Percentiles rank a stretch among this genome's conserved stretches.
Evolutionary conservation across 2,888 invertebrate genomes (phyloP).

Genomic region (Papilio elwesi): DNA sequence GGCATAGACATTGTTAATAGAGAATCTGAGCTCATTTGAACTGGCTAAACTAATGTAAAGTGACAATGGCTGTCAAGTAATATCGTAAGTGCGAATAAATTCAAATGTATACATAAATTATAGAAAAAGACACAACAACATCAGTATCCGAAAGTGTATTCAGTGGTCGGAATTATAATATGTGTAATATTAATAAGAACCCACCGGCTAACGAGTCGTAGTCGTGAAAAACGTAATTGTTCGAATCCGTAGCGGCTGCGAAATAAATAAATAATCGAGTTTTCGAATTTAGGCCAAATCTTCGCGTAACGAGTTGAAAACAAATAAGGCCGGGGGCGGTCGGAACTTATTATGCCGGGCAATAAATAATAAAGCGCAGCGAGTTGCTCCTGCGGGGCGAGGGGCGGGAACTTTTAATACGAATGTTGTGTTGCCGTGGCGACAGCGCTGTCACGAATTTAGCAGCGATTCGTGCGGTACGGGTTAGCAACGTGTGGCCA

Average conservation of each 20-base stretch:
- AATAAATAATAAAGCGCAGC: slow-evolving; percentile 79
- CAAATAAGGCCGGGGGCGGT: slow-evolving; percentile 68
- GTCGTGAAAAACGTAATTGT: slow-evolving; percentile 36
- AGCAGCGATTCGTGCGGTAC: background rate
- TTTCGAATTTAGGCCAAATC: slow-evolving; percentile 77
- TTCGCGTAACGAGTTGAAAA: slow-evolving; percentile 79
- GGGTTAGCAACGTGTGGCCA: background rate
- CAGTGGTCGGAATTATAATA: slow-evolving; percentile 8
- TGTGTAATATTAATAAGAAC: slow-evolving; percentile 32
- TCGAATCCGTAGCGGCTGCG: slow-evolving; percentile 43
- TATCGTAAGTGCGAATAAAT: no score
- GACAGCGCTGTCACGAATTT: slow-evolving; percentile 35
- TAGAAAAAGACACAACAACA: background rate
- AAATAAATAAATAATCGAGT: slow-evolving; percentile 80
- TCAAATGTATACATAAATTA: no score
- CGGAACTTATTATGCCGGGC: slow-evolving; percentile 71
- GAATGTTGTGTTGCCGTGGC: slow-evolving; percentile 48
- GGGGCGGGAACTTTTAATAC: slow-evolving; percentile 66
- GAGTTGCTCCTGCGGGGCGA: slow-evolving; percentile 55
- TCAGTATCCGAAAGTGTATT: background rate
- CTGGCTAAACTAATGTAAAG: no score
- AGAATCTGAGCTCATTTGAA: no score
- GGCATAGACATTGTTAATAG: no score
- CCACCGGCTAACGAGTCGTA: slow-evolving; percentile 6
- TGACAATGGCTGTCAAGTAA: no score